phyloP scores from a whole-genome alignment of 1,140 invertebrate species.

The Bombus ignitus region DNA sequence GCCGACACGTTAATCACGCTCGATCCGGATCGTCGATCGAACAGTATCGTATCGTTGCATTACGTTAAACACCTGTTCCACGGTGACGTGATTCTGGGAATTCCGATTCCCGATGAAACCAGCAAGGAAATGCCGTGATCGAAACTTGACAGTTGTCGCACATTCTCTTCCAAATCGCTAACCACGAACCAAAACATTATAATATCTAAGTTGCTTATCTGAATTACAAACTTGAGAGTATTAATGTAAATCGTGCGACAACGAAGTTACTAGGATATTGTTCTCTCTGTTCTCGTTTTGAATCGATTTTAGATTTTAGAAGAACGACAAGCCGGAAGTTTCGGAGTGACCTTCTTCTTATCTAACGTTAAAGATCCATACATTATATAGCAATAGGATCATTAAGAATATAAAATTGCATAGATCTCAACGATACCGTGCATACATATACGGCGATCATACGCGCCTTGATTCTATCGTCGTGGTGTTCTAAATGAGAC shows the following conservation, averaged over 20 bases:
- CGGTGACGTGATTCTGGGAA: constrained; percentile 9
- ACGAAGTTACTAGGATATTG: not conserved
- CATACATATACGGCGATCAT: not conserved
- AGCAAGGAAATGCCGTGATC: not conserved
- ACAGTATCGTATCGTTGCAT: not conserved
- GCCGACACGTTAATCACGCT: constrained; percentile 13
- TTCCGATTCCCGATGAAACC: not conserved
- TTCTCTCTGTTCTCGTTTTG: not conserved
- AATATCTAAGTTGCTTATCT: accelerated
- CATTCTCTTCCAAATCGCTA: not conserved
- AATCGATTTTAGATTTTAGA: not conserved
- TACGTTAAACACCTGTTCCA: constrained; percentile 11
- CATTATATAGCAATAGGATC: not conserved
- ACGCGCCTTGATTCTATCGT: constrained; percentile 3
- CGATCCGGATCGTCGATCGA: constrained; percentile 8
- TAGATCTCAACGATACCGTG: constrained; percentile 10
- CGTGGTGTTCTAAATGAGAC: constrained; percentile 57
- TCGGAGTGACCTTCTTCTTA: not conserved
- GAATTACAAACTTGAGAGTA: not conserved
- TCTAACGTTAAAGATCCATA: not conserved
- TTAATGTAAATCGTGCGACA: not conserved
- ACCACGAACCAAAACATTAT: not conserved
- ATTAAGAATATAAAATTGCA: not conserved
- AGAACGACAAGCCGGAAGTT: not conserved
- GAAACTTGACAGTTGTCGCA: not conserved